Base-by-base conservation (phyloP, 2,888 invertebrate species). In the Drosophila meridiana region DNA sequence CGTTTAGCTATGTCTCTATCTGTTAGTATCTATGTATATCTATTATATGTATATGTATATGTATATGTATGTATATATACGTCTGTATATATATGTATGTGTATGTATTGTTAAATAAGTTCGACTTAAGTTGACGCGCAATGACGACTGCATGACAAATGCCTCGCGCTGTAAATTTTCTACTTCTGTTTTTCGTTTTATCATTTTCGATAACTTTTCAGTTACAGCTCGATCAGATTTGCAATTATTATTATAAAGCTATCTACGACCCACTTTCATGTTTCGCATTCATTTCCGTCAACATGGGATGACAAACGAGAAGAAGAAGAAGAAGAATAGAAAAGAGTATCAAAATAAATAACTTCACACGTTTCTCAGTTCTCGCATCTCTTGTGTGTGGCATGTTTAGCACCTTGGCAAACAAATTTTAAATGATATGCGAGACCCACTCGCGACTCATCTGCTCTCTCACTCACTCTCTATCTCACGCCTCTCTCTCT, bases 351-450 rank as follows among this genome's bases (percentile, higher is more conserved):
- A 4, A 42, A 20, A 42, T 56, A 56, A 56, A 56, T 32, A 20
- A 65, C 36, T 55, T 43, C 32, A 40, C 59, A 52, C 28, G 75
- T 56, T 63, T 59, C 45, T 42, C 47, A 32, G 32, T 14, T 47
- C 40, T 42, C 59, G 56, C 48, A 57, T 63, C 50, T 65, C 43
- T 43, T 9, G 40, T 20, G 64, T 64, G 72, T 69, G 75, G 75
- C 82, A 75, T 82, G 82, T 55, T 76, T 67, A 74, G 81, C 78
- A 74, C 70, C 69, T 78, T 63, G 64, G 50, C 69, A 82, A 80
- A 78, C 82, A 74, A 68, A 59, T 69, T 75, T 61, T 66, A 72
- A 76, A 72, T 74, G 64, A 69, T 83, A 81, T 69, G 79, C 72
- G 70, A 56, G 43, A 56, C 47, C 48, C 69, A 32, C 34, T 47